Percentiles rank a stretch among this genome's conserved stretches.
Evolutionary conservation across 1,140 invertebrate genomes (phyloP).

Genomic region (Rhagoletis zephyria): DNA sequence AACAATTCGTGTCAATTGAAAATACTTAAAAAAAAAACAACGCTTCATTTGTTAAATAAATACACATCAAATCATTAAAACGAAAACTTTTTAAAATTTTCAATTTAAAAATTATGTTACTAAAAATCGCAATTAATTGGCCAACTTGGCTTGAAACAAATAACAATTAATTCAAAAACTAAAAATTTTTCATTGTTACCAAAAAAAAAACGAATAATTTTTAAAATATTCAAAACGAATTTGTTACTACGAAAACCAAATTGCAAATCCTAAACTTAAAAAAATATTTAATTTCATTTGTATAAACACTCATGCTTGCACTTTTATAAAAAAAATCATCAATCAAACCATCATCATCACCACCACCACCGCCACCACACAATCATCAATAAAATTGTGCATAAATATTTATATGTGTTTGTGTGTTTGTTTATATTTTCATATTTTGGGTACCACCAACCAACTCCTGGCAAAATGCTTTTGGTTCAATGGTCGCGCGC

Average conservation of each 20-base stretch:
- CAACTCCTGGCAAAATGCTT: constrained; percentile 1
- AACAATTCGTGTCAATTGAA: not conserved
- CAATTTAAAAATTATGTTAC: not conserved
- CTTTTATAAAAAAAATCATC: not conserved
- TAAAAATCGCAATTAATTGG: not conserved
- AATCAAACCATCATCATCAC: not conserved
- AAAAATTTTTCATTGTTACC: not conserved
- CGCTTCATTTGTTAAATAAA: not conserved
- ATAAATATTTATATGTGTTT: constrained; percentile 38
- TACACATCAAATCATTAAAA: not conserved
- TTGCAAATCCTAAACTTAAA: not conserved
- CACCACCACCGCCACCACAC: not conserved
- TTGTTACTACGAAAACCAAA: too few species aligned
- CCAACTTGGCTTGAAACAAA: too few species aligned
- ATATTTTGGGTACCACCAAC: constrained; percentile 22
- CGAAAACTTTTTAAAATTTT: not conserved
- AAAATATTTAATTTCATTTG: not conserved
- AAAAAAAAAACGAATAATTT: not conserved
- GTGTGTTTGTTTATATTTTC: constrained; percentile 36
- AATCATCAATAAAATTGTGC: constrained; percentile 30
- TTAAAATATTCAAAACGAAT: too few species aligned
- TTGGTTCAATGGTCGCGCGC: constrained; percentile 8
- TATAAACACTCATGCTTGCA: not conserved
- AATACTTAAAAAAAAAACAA: not conserved
- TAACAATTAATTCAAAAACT: too few species aligned